Evolutionary conservation across 2,888 invertebrate species (phyloP).

Genomic region (Deilephila porcellus): DNA sequence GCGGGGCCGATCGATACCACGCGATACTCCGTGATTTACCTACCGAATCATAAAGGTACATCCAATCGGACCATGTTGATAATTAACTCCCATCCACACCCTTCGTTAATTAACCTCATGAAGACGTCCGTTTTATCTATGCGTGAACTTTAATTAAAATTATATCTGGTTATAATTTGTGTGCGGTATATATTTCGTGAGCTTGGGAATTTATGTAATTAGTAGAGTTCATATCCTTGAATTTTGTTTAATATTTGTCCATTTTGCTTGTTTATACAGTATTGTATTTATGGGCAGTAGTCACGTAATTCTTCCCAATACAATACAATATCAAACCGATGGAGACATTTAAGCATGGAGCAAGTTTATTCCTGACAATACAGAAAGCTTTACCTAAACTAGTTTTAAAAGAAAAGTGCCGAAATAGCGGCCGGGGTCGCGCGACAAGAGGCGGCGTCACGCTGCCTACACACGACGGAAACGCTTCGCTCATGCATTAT

Average conservation of each 20-base stretch:
- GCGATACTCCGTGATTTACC: constrained; percentile 72
- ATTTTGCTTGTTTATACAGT: too few species aligned
- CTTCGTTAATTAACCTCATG: constrained; percentile 72
- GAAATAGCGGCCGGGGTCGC: constrained; percentile 53
- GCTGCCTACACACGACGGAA: constrained; percentile 84
- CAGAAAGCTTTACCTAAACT: constrained; percentile 12
- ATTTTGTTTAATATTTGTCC: too few species aligned
- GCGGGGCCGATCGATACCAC: constrained; percentile 60
- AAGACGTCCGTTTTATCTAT: constrained; percentile 44
- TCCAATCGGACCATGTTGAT: constrained; percentile 70
- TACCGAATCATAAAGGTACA: constrained; percentile 69
- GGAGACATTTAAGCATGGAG: background rate
- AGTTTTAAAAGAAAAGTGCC: constrained; percentile 49
- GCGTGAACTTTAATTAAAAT: constrained; percentile 23
- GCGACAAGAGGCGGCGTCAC: constrained; percentile 75
- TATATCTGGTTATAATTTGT: background rate
- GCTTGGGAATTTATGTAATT: too few species aligned
- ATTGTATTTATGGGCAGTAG: too few species aligned
- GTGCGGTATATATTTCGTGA: background rate
- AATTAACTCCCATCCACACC: constrained; percentile 72
- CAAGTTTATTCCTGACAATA: constrained; percentile 1
- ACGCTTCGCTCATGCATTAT: constrained; percentile 82
- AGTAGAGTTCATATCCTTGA: too few species aligned
- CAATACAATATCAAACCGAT: background rate
- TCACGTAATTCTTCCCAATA: too few species aligned